Evolutionary conservation across 2,888 invertebrate species (phyloP), one percentile per base, ranked within the genome.

Genomic region (Polydesmus complanatus): DNA sequence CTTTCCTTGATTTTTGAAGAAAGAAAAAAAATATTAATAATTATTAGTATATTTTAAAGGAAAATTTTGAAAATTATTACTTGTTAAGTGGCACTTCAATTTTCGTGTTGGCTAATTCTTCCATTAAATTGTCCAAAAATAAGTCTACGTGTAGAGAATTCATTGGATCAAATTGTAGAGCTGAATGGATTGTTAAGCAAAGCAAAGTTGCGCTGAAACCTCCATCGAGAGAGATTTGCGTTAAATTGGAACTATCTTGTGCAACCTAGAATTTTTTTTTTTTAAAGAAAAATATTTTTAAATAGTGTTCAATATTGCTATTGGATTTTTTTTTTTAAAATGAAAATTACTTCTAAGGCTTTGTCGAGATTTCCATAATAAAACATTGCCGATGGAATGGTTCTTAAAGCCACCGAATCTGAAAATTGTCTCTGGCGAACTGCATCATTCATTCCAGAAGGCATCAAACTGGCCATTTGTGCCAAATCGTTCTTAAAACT

Each of bases 331-430:
- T n/a, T n/a, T n/a, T n/a, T n/a, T n/a, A n/a, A n/a, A n/a, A n/a
- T n/a, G n/a, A n/a, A n/a, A 23, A 3, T 25, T 48, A 62, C 62
- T 50, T 62, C 62, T 11, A 61, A 49, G 21, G 54, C 54, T 61
- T 62, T 62, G 47, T 50, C 62, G 3, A 60, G 18, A 27, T 62
- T 60, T 27, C 60, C 62, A 26, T 47, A 62, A 27, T 57, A 62
- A 25, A 60, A 62, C 62, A 62, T 57, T 26, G 62, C 62, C 23
- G 60, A 53, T 18, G 62, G 62, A 18, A 49, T 56, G 18, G 54
- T 61, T 3, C 60, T 55, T 26, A 61, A 54, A 18, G 62, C 62
- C 19, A 54, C 60, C 18, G 27, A 54, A 52, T 62, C 60, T 2
- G 50, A 49, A 59, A 27, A 22, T 22, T 27, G 59, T 19, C 48